These are phyloP conservation scores for Hylia prasina DNA, from an alignment of 2,113 vertebrate genomes.

Conservation along the genomic window DNA sequence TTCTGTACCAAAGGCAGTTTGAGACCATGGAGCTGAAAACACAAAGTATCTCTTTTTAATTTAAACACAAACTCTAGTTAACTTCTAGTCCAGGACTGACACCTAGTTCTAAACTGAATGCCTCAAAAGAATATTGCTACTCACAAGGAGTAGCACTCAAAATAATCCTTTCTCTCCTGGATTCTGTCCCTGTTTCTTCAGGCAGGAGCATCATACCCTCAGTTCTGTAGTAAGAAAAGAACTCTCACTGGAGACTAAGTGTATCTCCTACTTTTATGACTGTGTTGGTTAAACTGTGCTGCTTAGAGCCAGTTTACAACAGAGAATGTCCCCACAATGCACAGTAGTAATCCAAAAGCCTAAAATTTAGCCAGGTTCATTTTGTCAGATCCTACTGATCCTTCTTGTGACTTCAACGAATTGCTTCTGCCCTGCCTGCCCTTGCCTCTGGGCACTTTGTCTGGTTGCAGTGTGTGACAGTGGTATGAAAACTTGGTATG, in stretches of 20 bases:
- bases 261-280: not conserved
- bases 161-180: not conserved
- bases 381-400: not conserved
- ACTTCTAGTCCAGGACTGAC: not conserved
- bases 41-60: not conserved
- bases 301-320: not conserved
- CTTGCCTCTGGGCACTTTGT: not conserved
- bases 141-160: not conserved
- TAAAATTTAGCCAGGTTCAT: not conserved
- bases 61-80: not conserved
- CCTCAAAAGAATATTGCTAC: not conserved
- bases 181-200: not conserved
- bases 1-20: not conserved
- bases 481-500: not conserved
- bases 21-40: not conserved
- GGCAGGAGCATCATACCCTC: not conserved
- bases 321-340: not conserved
- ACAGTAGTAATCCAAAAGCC: not conserved
- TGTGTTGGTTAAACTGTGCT: not conserved
- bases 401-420: not conserved
- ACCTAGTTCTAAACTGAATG: not conserved
- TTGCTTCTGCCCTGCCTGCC: not conserved
- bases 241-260: not conserved
- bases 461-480: not conserved
- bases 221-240: not conserved